Evolutionary conservation across 2,113 vertebrate genomes (phyloP).

Genomic region (Tretioscincus oriximinensis): DNA sequence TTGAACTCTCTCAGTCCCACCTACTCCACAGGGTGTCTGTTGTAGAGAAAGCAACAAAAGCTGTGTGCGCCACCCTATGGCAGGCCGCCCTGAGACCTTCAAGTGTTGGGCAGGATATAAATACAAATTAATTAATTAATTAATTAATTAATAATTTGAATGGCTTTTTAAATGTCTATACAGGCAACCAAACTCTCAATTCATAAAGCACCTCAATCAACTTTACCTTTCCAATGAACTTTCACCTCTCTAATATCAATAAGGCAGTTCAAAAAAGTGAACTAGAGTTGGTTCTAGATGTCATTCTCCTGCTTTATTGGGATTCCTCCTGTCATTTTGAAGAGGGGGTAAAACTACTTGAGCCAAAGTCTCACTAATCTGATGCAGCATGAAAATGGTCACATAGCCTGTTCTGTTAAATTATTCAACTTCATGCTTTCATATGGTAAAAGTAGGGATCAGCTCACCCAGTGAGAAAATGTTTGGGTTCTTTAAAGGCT

Average conservation of each 20-base stretch:
- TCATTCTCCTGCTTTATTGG: background rate
- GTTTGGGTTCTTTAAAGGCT: background rate
- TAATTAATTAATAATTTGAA: no score
- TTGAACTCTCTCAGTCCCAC: no score
- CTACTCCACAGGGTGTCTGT: no score
- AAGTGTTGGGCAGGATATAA: no score
- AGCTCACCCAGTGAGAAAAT: background rate
- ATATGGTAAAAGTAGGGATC: background rate
- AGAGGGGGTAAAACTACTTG: background rate
- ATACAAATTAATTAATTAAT: no score
- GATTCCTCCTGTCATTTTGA: background rate
- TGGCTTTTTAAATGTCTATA: no score
- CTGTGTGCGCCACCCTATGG: no score
- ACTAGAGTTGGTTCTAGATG: background rate
- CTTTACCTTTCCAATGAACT: background rate
- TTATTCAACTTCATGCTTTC: background rate
- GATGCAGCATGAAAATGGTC: background rate
- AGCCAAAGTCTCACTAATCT: background rate
- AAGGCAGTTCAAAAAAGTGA: background rate
- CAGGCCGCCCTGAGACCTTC: no score
- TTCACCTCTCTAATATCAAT: background rate
- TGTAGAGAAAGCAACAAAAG: no score
- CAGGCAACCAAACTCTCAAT: no score
- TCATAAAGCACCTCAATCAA: no score
- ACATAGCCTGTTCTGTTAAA: background rate